These are phyloP conservation scores for Lissocephala sabroskyi DNA, from an alignment of 2,888 invertebrate genomes.

Conservation along the genomic window DNA sequence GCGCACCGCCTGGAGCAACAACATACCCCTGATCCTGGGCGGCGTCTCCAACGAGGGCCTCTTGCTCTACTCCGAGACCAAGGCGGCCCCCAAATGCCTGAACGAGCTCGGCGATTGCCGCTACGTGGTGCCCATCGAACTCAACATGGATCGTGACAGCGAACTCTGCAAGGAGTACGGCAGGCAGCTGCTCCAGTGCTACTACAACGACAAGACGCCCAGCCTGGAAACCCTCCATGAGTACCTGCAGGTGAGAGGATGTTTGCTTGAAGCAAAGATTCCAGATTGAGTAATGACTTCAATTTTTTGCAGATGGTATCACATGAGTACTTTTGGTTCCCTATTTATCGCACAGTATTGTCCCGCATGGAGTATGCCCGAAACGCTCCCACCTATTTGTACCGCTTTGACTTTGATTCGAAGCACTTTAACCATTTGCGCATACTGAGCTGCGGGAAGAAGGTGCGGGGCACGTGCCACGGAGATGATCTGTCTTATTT, in stretches of 20 bases:
- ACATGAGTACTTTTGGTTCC: constrained; percentile 72
- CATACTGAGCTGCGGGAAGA: constrained; percentile 69
- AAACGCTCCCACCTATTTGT: constrained; percentile 69
- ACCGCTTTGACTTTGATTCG: constrained; percentile 71
- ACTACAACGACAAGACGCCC: constrained; percentile 67
- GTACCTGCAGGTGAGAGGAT: constrained; percentile 64
- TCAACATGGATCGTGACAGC: constrained; percentile 65
- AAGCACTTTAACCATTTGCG: constrained; percentile 71
- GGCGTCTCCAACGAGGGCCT: constrained; percentile 71
- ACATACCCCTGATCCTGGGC: constrained; percentile 70
- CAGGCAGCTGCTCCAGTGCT: constrained; percentile 55
- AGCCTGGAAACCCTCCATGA: constrained; percentile 70
- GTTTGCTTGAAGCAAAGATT: too few relatives aligned
- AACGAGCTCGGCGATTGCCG: constrained; percentile 68
- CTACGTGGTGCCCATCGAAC: constrained; percentile 68
- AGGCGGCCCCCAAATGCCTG: constrained; percentile 62
- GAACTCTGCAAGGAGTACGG: constrained; percentile 67
- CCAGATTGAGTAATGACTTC: too few relatives aligned
- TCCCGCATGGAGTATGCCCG: constrained; percentile 62
- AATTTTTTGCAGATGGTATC: constrained; percentile 68
- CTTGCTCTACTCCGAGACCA: constrained; percentile 65
- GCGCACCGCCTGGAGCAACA: constrained; percentile 69
- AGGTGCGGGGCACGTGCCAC: constrained; percentile 70
- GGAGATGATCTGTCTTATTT: constrained; percentile 72
- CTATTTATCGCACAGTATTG: constrained; percentile 69